Evolutionary conservation across 2,113 vertebrate species (phyloP).

Genomic region (Nesogale talazaci): DNA sequence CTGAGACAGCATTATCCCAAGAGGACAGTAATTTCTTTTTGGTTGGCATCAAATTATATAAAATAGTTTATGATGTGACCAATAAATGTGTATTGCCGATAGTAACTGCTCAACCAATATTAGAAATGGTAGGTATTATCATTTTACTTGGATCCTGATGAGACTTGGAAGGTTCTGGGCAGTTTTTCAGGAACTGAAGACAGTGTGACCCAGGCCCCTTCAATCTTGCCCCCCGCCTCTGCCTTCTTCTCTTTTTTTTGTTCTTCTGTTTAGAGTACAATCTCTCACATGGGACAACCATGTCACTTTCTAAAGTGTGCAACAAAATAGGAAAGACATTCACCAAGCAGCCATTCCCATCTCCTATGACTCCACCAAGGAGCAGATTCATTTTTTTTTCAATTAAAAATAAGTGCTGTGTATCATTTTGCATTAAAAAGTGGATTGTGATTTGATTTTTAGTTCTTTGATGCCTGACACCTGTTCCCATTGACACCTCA

Average conservation of each 20-base stretch:
- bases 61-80: neutral
- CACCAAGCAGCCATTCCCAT: neutral
- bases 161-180: neutral
- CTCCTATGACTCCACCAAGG: neutral
- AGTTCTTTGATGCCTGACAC: too few species aligned
- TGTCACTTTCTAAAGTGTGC: neutral
- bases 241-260: neutral
- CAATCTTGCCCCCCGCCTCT: too few species aligned
- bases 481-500: too few species aligned
- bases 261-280: neutral
- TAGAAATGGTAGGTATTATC: too few species aligned
- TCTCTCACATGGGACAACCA: neutral
- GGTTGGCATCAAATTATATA: neutral
- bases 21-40: neutral
- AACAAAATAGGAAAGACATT: neutral
- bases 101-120: neutral
- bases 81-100: neutral
- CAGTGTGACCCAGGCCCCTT: neutral
- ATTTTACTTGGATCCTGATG: neutral
- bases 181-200: neutral
- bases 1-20: neutral
- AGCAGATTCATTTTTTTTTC: neutral
- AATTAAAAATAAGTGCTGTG: neutral
- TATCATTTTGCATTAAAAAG: too few species aligned
- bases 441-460: too few species aligned